Evolutionary conservation across 1,140 invertebrate genomes (phyloP).

Genomic region (Drosophila subpulchrella): DNA sequence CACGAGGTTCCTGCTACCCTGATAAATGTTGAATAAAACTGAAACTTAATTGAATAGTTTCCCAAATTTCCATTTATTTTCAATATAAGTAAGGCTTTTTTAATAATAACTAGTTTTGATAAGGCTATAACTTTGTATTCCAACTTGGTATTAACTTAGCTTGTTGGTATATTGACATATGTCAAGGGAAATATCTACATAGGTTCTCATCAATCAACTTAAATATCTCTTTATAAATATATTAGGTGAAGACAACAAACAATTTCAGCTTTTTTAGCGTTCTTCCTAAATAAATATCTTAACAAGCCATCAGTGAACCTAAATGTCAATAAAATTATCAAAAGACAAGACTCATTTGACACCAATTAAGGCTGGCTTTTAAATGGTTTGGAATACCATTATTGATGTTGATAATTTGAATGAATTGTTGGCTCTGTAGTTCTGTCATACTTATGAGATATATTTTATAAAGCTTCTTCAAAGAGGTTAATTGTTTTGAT

Average conservation of each 20-base stretch:
- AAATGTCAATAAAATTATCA: slow-evolving; percentile 17
- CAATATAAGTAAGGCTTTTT: too few species aligned
- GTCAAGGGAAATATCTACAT: too few species aligned
- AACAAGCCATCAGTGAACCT: slow-evolving; percentile 11
- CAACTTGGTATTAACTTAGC: too few species aligned
- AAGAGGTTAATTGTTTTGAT: neutral
- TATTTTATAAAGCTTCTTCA: neutral
- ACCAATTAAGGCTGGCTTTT: slow-evolving; percentile 15
- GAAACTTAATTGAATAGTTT: too few species aligned
- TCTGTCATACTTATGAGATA: too few species aligned
- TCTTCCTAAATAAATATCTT: neutral
- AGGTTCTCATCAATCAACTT: neutral
- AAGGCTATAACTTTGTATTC: too few species aligned
- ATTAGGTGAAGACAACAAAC: too few species aligned
- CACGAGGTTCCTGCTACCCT: neutral
- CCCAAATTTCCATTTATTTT: too few species aligned
- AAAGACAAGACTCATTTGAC: slow-evolving; percentile 22
- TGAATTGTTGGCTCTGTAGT: neutral
- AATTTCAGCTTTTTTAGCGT: neutral
- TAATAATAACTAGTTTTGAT: too few species aligned
- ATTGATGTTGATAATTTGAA: slow-evolving; percentile 5
- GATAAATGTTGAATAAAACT: neutral
- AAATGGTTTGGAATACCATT: too few species aligned
- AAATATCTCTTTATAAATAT: neutral
- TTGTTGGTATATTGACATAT: too few species aligned